phyloP scores from a whole-genome alignment of 2,797 vertebrate species.

The Dendrocincla tyrannina region DNA sequence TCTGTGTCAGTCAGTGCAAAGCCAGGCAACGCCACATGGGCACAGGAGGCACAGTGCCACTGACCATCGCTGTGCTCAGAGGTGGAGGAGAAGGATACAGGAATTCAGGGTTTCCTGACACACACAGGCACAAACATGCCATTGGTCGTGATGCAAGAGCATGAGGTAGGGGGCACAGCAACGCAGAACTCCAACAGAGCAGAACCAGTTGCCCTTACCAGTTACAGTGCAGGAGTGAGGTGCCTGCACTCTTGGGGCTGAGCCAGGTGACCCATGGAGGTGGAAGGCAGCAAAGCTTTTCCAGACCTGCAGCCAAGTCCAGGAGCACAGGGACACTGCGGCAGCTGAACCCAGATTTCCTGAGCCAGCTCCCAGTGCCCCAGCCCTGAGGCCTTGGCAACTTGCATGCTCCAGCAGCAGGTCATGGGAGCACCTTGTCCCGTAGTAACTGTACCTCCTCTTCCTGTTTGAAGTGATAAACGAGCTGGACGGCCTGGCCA shows the following conservation, averaged over 20 bases:
- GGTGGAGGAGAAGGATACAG: neutral
- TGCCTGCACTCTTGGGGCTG: rapidly evolving
- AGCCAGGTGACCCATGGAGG: neutral
- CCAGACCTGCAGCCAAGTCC: slow-evolving; percentile 16
- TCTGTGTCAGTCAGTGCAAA: neutral
- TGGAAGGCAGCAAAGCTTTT: slow-evolving; percentile 57
- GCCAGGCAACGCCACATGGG: neutral
- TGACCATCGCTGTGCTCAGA: rapidly evolving
- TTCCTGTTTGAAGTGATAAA: slow-evolving; percentile 88
- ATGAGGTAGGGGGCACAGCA: rapidly evolving
- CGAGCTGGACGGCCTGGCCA: slow-evolving; percentile 95
- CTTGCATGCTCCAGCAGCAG: slow-evolving; percentile 37
- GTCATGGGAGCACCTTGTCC: slow-evolving; percentile 60
- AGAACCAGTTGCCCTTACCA: neutral
- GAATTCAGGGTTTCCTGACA: neutral
- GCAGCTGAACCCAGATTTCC: slow-evolving; percentile 64
- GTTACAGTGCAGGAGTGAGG: neutral
- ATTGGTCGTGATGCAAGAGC: neutral
- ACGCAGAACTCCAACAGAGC: neutral
- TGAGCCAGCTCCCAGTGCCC: slow-evolving; percentile 60
- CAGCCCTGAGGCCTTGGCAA: slow-evolving; percentile 48
- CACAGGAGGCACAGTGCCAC: neutral
- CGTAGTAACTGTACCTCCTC: slow-evolving; percentile 35
- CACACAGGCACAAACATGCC: neutral
- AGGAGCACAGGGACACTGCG: neutral